A percentile compares a stretch with the other conserved stretches of the same genome.
Conservation (phyloP, 2,888 invertebrate species). For the Diarsia mendica region DNA sequence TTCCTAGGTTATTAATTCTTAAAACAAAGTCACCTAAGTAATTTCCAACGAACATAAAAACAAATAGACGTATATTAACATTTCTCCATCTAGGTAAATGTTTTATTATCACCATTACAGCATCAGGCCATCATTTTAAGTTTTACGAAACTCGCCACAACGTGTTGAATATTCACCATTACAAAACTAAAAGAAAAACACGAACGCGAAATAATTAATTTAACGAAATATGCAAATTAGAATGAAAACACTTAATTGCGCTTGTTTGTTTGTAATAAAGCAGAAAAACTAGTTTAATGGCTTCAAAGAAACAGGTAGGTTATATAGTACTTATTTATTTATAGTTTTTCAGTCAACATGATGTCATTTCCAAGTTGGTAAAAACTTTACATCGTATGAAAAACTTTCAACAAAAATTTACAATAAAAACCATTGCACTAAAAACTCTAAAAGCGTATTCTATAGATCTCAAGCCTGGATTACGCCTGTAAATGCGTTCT, state of each 20-base stretch:
- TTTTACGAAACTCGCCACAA: constrained; percentile 27
- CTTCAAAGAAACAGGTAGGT: constrained; percentile 25
- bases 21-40: background rate
- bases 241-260: constrained; percentile 52
- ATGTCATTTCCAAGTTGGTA: constrained; percentile 20
- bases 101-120: constrained; percentile 26
- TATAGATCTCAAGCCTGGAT: background rate
- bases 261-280: constrained; percentile 46
- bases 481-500: constrained; percentile 2
- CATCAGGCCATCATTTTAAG: constrained; percentile 13
- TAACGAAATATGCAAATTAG: constrained; percentile 52
- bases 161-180: constrained; percentile 33
- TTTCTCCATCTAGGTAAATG: constrained; percentile 27
- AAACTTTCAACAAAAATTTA: background rate
- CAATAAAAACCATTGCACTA: background rate
- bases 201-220: constrained; percentile 37
- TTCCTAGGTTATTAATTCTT: background rate
- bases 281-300: constrained; percentile 36
- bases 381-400: background rate
- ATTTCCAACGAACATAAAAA: constrained; percentile 8
- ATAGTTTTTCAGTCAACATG: constrained; percentile 28
- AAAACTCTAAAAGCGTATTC: background rate
- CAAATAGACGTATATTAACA: constrained; percentile 9
- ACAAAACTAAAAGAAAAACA: constrained; percentile 52
- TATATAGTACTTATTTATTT: constrained; percentile 17